Evolutionary conservation across 2,888 invertebrate species (phyloP), one percentile per base, ranked within the genome.

Genomic region (Melieria omissa): DNA sequence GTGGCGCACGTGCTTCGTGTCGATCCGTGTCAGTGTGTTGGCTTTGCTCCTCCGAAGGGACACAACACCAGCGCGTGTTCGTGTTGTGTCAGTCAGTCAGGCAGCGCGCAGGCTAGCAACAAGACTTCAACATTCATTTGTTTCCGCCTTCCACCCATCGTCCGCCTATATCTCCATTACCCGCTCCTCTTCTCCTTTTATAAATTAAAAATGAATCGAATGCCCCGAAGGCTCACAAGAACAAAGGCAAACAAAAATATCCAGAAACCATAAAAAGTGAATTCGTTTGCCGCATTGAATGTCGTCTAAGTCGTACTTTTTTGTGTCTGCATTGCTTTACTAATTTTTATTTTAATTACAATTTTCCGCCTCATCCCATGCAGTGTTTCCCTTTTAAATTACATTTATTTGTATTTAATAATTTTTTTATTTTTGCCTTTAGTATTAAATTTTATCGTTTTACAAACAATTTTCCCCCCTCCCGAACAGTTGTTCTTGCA

Each of bases 261-360:
- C 29, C 29, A 29, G 29, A 29, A 29, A 29, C 29, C 29, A 29
- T 29, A 29, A 29, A 29, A 29, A 29, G 29, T 29, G 29, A 29
- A 29, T 57, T 58, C 16, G 62, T 62, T 60, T 69, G 64, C 64
- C 78, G 78, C 76, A 78, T 78, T 77, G 75, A 78, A 80, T 78
- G 79, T 79, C 78, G 76, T 78, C 76, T 79, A 78, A 78, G 78
- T 77, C 75, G 78, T 80, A 80, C 55, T 78, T 73, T 78, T 78
- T 74, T 76, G 29, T 29, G 29, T 29, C 29, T 29, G 29, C 29
- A 29, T 29, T 29, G 29, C n/a, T n/a, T 73, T 29, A 52, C 14
- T 29, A 29, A 29, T 29, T 29, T 29, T 29, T 29, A 29, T 29
- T 29, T 29, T 29, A 29, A 29, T 29, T 29, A 29, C 29, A 29